A percentile compares a stretch with the other conserved stretches of the same genome.
Evolutionary conservation across 37 sponge, comb jelly and placozoan genomes (phyloP).

Genomic region (Axinella damicornis): DNA sequence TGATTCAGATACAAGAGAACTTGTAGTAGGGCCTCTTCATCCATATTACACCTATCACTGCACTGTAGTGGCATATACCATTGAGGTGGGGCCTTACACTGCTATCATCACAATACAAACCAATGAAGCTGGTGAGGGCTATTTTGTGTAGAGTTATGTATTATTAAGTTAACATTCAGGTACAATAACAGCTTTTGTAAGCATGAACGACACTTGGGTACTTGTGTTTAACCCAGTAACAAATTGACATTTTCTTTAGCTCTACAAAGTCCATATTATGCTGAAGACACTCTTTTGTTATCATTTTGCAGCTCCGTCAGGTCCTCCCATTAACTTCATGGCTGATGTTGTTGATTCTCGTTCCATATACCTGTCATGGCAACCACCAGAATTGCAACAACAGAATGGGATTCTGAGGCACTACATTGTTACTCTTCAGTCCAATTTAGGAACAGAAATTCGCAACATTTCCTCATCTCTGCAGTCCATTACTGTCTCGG

Average conservation of each 20-base stretch:
- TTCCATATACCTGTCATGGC: neutral
- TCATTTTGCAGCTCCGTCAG: neutral
- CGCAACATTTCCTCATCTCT: neutral
- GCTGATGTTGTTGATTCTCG: neutral
- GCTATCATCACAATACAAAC: conserved; percentile 12
- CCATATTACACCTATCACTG: neutral
- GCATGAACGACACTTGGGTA: too few species aligned
- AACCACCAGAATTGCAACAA: neutral
- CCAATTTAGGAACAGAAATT: neutral
- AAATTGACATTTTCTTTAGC: too few species aligned
- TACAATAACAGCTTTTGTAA: too few species aligned
- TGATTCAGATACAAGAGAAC: neutral
- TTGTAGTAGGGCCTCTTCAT: conserved; percentile 7
- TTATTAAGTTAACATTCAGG: too few species aligned
- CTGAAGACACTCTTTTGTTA: too few species aligned
- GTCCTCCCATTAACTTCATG: neutral
- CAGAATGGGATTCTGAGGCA: conserved; percentile 2
- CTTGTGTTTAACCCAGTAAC: too few species aligned
- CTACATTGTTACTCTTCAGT: neutral
- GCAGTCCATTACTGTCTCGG: neutral
- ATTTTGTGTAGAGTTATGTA: neutral
- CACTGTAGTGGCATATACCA: neutral
- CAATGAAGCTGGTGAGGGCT: conserved; percentile 45
- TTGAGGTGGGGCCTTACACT: conserved; percentile 3
- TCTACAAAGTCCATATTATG: too few species aligned